Percentiles rank a stretch among this genome's conserved stretches.
phyloP scores from a whole-genome alignment of 2,888 invertebrate species.

The Leistus spinibarbis region DNA sequence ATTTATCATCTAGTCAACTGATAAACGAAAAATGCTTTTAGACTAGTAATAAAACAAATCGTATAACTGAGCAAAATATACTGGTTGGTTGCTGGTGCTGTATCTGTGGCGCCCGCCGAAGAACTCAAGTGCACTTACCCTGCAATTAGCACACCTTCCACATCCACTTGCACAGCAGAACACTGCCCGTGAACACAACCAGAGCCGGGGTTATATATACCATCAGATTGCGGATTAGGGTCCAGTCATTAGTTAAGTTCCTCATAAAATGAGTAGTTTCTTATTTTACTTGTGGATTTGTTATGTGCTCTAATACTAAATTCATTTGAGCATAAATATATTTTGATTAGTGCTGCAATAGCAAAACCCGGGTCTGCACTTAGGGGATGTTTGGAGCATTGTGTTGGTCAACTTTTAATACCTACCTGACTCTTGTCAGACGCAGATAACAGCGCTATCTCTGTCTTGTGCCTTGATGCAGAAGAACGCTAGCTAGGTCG shows the following conservation, averaged over 20 bases:
- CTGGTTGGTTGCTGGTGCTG: neutral
- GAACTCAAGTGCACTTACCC: slow-evolving; percentile 11
- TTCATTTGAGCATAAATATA: too few relatives aligned
- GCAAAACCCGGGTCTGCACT: too few relatives aligned
- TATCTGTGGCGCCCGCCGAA: slow-evolving; percentile 1
- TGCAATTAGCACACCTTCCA: slow-evolving; percentile 15
- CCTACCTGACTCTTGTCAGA: neutral
- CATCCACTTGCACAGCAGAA: neutral
- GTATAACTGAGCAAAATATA: neutral
- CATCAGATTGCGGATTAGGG: too few relatives aligned
- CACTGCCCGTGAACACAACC: too few relatives aligned
- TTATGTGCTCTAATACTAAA: neutral
- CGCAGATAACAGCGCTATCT: slow-evolving; percentile 11
- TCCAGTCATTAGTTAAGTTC: too few relatives aligned
- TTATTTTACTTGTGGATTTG: too few relatives aligned
- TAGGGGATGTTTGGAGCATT: neutral
- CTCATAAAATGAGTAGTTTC: too few relatives aligned
- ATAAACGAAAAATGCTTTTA: neutral
- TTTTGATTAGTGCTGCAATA: too few relatives aligned
- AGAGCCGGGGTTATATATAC: too few relatives aligned
- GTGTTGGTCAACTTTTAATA: neutral
- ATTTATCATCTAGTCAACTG: neutral
- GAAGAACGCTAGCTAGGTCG: neutral
- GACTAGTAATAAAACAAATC: neutral
- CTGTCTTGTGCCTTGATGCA: neutral